A percentile compares a stretch with the other conserved stretches of the same genome.
phyloP scores from a whole-genome alignment of 2,797 vertebrate species.

The Enteromius unitaeniatus region DNA sequence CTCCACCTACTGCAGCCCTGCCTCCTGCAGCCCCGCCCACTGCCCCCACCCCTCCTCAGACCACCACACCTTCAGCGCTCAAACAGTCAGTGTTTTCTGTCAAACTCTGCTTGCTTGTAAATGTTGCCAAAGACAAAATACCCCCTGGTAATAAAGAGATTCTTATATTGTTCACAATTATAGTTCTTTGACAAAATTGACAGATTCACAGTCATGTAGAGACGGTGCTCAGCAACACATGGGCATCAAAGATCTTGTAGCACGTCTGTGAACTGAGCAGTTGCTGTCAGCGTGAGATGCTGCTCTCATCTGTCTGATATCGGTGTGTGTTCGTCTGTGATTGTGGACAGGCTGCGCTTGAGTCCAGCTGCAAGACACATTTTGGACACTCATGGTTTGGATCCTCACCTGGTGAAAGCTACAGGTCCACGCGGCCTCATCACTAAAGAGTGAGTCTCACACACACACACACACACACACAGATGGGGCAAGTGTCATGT shows the following conservation, averaged over 20 bases:
- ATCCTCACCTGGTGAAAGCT: constrained; percentile 80
- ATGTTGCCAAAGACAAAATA: neutral
- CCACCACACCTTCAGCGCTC: constrained; percentile 64
- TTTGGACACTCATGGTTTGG: constrained; percentile 85
- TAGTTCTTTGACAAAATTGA: neutral
- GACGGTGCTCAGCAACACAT: neutral
- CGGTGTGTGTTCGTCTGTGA: neutral
- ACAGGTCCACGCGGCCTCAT: constrained; percentile 91
- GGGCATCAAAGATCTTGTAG: too few species aligned
- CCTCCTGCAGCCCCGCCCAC: constrained; percentile 47
- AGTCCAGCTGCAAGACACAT: constrained; percentile 95
- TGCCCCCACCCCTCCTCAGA: constrained; percentile 55
- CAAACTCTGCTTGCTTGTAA: neutral
- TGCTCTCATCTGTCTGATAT: neutral
- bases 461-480: neutral
- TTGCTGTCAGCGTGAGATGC: neutral
- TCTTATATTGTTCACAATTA: neutral
- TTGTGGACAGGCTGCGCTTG: constrained; percentile 83
- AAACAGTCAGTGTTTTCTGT: neutral
- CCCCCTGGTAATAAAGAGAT: neutral
- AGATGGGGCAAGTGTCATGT: too few species aligned
- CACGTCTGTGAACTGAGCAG: too few species aligned
- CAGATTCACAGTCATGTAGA: too few species aligned
- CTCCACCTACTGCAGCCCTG: constrained; percentile 9
- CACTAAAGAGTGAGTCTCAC: constrained; percentile 91